Percentiles rank a stretch among this genome's conserved stretches.
These are phyloP conservation scores for Lasioglossum figueresi DNA, from an alignment of 2,888 invertebrate species.

Conservation along the genomic window DNA sequence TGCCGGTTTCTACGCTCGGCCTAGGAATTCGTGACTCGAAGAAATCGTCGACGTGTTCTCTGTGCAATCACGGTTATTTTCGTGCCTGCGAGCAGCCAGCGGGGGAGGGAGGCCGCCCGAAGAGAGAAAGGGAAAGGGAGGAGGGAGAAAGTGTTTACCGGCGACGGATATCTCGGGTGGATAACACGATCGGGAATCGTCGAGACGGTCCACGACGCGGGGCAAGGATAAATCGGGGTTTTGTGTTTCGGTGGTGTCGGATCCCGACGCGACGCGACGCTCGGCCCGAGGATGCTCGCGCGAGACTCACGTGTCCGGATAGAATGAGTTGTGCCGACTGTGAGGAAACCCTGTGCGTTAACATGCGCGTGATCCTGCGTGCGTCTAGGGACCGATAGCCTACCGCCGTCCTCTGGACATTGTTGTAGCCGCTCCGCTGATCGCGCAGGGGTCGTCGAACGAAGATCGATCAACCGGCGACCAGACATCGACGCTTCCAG, in stretches of 20 bases:
- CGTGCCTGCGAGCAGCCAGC: conserved; percentile 25
- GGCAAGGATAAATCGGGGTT: conserved; percentile 8
- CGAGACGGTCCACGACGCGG: not conserved
- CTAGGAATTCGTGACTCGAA: conserved; percentile 54
- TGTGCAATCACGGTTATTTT: conserved; percentile 58
- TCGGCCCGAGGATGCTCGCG: conserved; percentile 48
- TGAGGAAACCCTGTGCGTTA: conserved; percentile 58
- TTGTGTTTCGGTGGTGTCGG: conserved; percentile 21
- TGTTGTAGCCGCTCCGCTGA: not conserved
- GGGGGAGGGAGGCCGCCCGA: not conserved
- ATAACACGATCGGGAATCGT: conserved; percentile 17
- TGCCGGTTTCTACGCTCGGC: conserved; percentile 36
- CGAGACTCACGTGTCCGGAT: conserved; percentile 45
- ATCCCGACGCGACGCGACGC: conserved; percentile 21
- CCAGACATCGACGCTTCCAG: conserved; percentile 31
- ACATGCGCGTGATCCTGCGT: conserved; percentile 67
- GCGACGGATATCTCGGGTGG: conserved; percentile 54
- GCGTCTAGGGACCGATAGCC: conserved; percentile 56
- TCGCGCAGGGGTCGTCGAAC: conserved; percentile 33
- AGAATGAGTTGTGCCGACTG: conserved; percentile 61
- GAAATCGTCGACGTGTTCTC: conserved; percentile 55
- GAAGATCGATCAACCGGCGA: conserved; percentile 36
- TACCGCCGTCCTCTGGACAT: not conserved
- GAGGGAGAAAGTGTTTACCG: conserved; percentile 59
- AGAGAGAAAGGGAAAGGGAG: conserved; percentile 27